A percentile compares a stretch with the other conserved stretches of the same genome.
Conservation (phyloP, 2,797 vertebrate genomes). For the Acrossocheilus fasciatus region DNA sequence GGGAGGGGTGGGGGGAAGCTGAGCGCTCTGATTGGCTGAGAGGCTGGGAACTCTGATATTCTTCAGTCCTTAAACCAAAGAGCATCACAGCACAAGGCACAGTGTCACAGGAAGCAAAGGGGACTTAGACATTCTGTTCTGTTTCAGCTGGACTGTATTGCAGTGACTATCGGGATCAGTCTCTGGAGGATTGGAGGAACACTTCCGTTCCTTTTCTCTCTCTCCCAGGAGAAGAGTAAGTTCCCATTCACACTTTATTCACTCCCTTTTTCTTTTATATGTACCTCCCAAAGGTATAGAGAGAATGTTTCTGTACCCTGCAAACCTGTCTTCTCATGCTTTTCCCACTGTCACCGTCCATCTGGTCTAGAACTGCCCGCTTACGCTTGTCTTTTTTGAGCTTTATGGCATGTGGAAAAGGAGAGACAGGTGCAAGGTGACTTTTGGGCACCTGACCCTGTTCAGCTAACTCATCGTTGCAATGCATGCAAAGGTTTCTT, state of each 20-base stretch:
- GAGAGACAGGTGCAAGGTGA: constrained; percentile 71
- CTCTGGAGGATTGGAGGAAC: constrained; percentile 28
- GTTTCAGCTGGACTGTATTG: constrained; percentile 45
- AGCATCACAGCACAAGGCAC: constrained; percentile 69
- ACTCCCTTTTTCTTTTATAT: neutral
- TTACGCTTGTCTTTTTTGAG: constrained; percentile 25
- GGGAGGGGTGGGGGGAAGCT: constrained; percentile 38
- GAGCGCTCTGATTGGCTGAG: constrained; percentile 68
- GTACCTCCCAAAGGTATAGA: constrained; percentile 4
- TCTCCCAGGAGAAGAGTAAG: constrained; percentile 59
- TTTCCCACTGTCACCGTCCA: neutral
- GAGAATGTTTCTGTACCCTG: constrained; percentile 16
- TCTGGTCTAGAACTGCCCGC: neutral
- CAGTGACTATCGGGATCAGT: constrained; percentile 36
- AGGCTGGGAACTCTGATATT: constrained; percentile 70
- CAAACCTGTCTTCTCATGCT: neutral
- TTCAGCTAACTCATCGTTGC: constrained; percentile 72
- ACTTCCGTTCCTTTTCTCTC: constrained; percentile 26
- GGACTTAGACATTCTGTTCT: constrained; percentile 49
- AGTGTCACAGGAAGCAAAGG: constrained; percentile 59
- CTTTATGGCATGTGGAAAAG: constrained; percentile 47
- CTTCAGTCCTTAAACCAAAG: constrained; percentile 74
- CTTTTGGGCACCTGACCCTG: constrained; percentile 70
- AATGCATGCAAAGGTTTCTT: constrained; percentile 62
- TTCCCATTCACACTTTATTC: constrained; percentile 42